These are phyloP conservation scores for Uloborus plumipes DNA, from an alignment of 2,888 invertebrate species.

Conservation along the genomic window DNA sequence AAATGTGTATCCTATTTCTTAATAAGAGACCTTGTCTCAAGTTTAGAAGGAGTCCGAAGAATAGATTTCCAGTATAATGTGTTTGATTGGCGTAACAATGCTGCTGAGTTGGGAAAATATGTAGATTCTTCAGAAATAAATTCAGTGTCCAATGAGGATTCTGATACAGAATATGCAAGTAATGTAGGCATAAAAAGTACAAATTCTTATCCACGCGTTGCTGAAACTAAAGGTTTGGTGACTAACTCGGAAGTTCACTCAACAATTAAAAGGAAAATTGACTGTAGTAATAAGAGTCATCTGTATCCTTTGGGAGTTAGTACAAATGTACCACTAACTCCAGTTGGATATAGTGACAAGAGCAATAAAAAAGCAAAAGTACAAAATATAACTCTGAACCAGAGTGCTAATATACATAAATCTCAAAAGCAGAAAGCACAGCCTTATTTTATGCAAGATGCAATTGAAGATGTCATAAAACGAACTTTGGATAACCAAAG, in stretches of 20 bases:
- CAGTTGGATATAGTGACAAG: slow-evolving; percentile 18
- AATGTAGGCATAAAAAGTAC: slow-evolving; percentile 5
- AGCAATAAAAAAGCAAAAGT: slow-evolving; percentile 27
- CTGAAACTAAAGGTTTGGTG: neutral
- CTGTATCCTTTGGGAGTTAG: slow-evolving; percentile 10
- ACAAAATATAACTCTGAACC: neutral
- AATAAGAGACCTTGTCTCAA: slow-evolving; percentile 39
- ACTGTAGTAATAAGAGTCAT: neutral
- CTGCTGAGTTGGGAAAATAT: slow-evolving; percentile 29
- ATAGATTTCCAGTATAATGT: slow-evolving; percentile 49
- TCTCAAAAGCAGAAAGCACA: too few species aligned
- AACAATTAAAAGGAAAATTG: slow-evolving; percentile 37
- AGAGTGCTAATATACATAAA: neutral
- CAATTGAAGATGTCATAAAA: slow-evolving; percentile 34
- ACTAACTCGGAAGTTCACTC: neutral
- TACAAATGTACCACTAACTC: slow-evolving; percentile 38
- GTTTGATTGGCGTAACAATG: slow-evolving; percentile 43
- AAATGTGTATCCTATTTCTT: slow-evolving; percentile 34
- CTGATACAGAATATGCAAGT: slow-evolving; percentile 22
- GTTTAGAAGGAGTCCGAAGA: slow-evolving; percentile 43
- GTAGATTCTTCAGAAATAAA: neutral
- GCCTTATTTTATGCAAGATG: slow-evolving; percentile 1
- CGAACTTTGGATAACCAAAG: slow-evolving; percentile 1
- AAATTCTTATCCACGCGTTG: neutral
- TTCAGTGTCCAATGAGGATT: neutral